Percentiles rank a stretch among this genome's conserved stretches.
phyloP scores from a whole-genome alignment of 2,797 vertebrate species.

The Acanthis flammea region DNA sequence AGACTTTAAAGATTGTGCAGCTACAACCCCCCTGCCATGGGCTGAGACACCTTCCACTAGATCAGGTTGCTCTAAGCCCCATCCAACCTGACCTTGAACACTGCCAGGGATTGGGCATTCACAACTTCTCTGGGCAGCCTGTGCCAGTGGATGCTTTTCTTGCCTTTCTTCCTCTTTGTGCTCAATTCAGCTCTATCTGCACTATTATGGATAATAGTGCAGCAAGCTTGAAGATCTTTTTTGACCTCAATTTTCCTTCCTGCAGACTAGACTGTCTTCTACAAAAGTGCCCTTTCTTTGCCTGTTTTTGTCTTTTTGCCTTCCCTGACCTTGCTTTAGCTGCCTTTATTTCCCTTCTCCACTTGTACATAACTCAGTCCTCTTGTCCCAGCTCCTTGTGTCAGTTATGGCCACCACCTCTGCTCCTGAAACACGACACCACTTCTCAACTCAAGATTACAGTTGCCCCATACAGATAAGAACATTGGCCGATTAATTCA shows the following conservation, averaged over 20 bases:
- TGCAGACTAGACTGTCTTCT: background rate
- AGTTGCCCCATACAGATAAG: background rate
- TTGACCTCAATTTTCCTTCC: background rate
- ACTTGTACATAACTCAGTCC: background rate
- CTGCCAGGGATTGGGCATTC: background rate
- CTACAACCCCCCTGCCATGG: rapidly evolving
- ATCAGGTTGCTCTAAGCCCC: background rate
- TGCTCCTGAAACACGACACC: background rate
- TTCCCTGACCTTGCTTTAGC: background rate
- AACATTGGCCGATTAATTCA: background rate
- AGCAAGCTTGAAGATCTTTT: background rate
- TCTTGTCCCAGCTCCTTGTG: background rate
- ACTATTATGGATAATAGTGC: background rate
- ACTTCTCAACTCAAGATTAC: background rate
- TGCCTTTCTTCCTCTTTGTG: background rate
- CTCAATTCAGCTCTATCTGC: background rate
- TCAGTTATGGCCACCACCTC: background rate
- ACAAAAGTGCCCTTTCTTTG: background rate
- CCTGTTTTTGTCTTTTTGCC: background rate
- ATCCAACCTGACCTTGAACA: background rate
- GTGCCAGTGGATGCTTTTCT: background rate
- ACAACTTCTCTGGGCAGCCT: background rate
- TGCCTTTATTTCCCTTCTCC: background rate
- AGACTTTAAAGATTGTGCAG: background rate
- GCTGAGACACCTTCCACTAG: background rate